phyloP scores from a whole-genome alignment of 2,797 vertebrate genomes.

The Hybognathus amarus region DNA sequence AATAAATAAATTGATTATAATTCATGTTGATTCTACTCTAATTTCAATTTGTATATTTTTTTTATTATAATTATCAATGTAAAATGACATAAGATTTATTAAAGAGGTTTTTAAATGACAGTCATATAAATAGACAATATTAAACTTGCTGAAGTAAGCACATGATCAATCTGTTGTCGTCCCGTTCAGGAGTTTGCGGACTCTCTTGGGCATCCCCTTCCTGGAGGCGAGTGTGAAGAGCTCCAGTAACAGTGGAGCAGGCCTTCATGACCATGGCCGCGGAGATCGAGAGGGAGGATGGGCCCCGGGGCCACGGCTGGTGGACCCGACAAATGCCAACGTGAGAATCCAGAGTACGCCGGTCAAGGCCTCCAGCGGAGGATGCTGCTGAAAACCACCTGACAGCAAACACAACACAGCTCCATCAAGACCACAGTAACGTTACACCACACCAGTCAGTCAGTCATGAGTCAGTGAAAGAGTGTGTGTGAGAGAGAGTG shows the following conservation, averaged over 20 bases:
- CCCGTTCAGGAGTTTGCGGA: constrained; percentile 91
- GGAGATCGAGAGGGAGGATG: constrained; percentile 98
- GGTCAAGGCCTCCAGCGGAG: constrained; percentile 92
- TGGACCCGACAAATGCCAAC: constrained; percentile 90
- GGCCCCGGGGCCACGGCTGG: constrained; percentile 92
- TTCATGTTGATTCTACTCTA: too few relatives aligned
- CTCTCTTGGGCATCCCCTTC: constrained; percentile 94
- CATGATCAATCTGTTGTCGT: neutral
- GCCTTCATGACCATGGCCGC: constrained; percentile 99
- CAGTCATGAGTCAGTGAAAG: rapidly evolving
- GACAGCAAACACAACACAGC: neutral
- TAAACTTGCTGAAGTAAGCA: neutral
- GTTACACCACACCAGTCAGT: constrained; percentile 47
- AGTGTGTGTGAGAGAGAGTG: too few relatives aligned
- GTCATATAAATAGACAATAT: too few relatives aligned
- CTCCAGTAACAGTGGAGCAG: constrained; percentile 97
- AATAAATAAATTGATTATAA: too few relatives aligned
- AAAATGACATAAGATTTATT: too few relatives aligned
- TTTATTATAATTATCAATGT: too few relatives aligned
- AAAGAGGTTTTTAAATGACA: too few relatives aligned
- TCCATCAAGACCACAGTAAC: constrained; percentile 53
- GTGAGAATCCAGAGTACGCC: constrained; percentile 99
- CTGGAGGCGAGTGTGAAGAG: constrained; percentile 98
- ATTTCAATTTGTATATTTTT: too few relatives aligned
- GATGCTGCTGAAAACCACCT: constrained; percentile 90